Evolutionary conservation across 2,797 vertebrate genomes (phyloP), one percentile per base, ranked within the genome.

Genomic region (Agapornis canus): DNA sequence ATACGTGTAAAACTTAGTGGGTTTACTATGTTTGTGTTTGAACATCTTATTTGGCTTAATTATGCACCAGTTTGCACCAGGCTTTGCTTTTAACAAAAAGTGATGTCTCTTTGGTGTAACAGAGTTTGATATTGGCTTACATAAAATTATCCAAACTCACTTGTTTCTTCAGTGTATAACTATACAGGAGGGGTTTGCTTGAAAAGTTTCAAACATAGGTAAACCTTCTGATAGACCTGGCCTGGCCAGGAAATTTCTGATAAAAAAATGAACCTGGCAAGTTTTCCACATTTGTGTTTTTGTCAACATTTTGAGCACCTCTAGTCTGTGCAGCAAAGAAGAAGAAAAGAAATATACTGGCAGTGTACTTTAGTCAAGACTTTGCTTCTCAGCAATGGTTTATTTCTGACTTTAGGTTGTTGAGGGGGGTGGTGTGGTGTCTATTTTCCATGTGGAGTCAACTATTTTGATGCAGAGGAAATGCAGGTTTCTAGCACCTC

Each of bases 371-470:
- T 68, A 89, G 25, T 52, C 42, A 61, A 75, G 26, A 2, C 20
- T 80, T 85, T 80, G 6, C 13, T 70, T 75, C 59, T 92, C 51
- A 86, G 11, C 59, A 48, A 4, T 40, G n/a, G 3, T 63, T 90
- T 86, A 8, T 45, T 95, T 86, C 43, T 72, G 59, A 14, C 10
- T 64, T 89, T 51, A 39, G 22, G n/a, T 7, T 61, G 35, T 42
- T 82, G 47, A 42, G 22, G 21, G 12, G 15, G 2, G 4, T 25
- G 7, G 10, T 10, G 5, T 0, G 0, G 9, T 14, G 8, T 43
- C 49, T 56, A 4, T 60, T 81, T 90, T 68, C 57, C 7, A 0
- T 37, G 8, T 32, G 22, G 20, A 40, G 9, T 32, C 54, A 63
- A 42, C 17, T 45, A 14, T 66, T 88, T 79, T 39, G 29, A 59